Evolutionary conservation across 2,888 invertebrate species (phyloP).

Genomic region (Troides aeacus): DNA sequence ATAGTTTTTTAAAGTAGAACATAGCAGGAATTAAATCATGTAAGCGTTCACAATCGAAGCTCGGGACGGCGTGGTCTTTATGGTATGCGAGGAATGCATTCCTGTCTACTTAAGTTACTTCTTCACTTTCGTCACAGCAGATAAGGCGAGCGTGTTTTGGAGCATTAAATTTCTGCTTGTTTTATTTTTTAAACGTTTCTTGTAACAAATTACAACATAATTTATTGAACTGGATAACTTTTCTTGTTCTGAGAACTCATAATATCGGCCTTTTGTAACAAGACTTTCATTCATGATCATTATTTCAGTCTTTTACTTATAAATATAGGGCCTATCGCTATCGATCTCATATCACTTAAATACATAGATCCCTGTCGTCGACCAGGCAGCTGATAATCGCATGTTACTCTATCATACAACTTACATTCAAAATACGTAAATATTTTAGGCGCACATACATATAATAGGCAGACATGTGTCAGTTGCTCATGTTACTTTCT

Average conservation of each 20-base stretch:
- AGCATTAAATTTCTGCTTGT: conserved; percentile 1
- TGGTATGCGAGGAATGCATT: conserved; percentile 6
- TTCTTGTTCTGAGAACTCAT: not conserved
- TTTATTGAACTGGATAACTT: no score
- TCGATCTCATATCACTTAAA: no score
- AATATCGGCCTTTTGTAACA: not conserved
- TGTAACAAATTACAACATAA: not conserved
- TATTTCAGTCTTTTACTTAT: no score
- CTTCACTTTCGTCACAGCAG: not conserved
- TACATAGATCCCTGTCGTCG: no score
- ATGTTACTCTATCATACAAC: no score
- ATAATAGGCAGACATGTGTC: no score
- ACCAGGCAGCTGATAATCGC: no score
- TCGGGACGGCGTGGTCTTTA: not conserved
- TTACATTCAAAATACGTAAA: no score
- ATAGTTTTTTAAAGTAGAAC: not conserved
- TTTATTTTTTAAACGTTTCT: not conserved
- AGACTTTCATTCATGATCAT: not conserved
- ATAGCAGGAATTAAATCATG: not conserved
- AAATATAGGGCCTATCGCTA: no score
- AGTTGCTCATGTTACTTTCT: no score
- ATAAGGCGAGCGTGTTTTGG: not conserved
- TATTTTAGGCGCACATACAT: no score
- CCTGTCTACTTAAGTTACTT: not conserved
- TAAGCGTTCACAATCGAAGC: not conserved